Percentiles rank a stretch among this genome's conserved stretches.
Conservation (phyloP, 2,113 vertebrate genomes). For the Mugil cephalus region DNA sequence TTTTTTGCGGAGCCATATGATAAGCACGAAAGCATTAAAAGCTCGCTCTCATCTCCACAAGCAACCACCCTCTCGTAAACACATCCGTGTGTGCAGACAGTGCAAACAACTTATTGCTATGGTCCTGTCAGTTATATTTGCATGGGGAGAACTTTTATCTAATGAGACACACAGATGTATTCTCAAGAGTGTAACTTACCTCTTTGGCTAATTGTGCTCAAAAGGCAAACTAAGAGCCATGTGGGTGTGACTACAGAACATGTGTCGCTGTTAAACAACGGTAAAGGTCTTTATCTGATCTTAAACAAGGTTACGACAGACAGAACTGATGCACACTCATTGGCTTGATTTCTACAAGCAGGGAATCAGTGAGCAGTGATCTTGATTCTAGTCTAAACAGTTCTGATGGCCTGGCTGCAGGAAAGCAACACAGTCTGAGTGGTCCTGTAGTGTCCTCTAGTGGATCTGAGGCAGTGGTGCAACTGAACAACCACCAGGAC, state of each 20-base stretch:
- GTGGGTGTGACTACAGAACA: not conserved
- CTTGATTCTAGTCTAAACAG: not conserved
- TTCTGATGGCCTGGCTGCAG: not conserved
- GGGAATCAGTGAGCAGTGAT: not conserved
- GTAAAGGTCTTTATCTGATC: no score
- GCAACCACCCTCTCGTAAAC: constrained; percentile 3
- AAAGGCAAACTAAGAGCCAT: constrained; percentile 4
- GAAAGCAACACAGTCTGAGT: not conserved
- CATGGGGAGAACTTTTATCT: not conserved
- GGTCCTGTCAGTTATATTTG: not conserved
- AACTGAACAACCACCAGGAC: not conserved
- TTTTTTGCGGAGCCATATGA: constrained; percentile 24
- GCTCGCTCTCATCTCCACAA: not conserved
- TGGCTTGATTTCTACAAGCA: not conserved
- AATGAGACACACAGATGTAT: constrained; percentile 23
- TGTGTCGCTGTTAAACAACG: not conserved
- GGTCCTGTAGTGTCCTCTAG: constrained; percentile 60
- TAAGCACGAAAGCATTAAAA: constrained; percentile 12
- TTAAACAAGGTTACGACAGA: not conserved
- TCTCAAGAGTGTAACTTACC: constrained; percentile 49
- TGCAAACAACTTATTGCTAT: not conserved
- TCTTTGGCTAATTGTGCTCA: constrained; percentile 16
- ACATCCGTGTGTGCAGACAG: constrained; percentile 10
- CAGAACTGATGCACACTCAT: not conserved
- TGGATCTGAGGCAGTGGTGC: constrained; percentile 54